phyloP scores from a whole-genome alignment of 2,797 vertebrate genomes.

The Discoglossus pictus region DNA sequence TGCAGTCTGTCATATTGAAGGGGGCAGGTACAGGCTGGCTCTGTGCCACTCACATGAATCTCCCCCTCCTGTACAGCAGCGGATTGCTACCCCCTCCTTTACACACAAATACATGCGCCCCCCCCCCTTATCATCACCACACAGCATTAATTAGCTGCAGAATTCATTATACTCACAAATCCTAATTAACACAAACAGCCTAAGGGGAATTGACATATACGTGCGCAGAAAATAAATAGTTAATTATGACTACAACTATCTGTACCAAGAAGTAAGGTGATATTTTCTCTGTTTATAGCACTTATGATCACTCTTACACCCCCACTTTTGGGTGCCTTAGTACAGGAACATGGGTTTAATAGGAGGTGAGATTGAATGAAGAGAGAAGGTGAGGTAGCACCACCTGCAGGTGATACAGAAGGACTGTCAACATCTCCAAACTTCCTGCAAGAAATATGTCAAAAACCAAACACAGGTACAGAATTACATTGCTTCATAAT shows the following conservation, averaged over 20 bases:
- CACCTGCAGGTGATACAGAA: slow-evolving; percentile 33
- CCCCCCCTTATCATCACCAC: slow-evolving; percentile 22
- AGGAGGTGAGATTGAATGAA: not conserved
- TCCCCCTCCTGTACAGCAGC: slow-evolving; percentile 29
- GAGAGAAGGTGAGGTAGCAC: slow-evolving; percentile 3
- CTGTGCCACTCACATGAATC: slow-evolving; percentile 51
- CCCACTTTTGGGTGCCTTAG: slow-evolving; percentile 37
- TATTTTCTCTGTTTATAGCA: slow-evolving; percentile 2
- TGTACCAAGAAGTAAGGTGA: slow-evolving; percentile 5
- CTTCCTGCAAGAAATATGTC: not conserved
- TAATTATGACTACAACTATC: slow-evolving; percentile 29
- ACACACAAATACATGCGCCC: slow-evolving; percentile 27
- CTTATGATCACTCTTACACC: too few relatives aligned
- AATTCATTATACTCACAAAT: slow-evolving; percentile 49
- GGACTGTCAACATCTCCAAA: not conserved
- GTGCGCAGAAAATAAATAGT: slow-evolving; percentile 23
- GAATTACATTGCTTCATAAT: too few relatives aligned
- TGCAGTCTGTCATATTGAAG: slow-evolving; percentile 51
- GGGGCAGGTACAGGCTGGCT: slow-evolving; percentile 49
- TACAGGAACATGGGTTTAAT: slow-evolving; percentile 22
- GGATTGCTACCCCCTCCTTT: slow-evolving; percentile 28
- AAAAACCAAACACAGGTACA: too few relatives aligned
- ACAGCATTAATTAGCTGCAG: slow-evolving; percentile 47
- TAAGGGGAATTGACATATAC: slow-evolving; percentile 39
- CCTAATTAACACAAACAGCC: slow-evolving; percentile 50